Conservation (phyloP, 2,797 vertebrate species). For the Phrynocephalus vlangalii region DNA sequence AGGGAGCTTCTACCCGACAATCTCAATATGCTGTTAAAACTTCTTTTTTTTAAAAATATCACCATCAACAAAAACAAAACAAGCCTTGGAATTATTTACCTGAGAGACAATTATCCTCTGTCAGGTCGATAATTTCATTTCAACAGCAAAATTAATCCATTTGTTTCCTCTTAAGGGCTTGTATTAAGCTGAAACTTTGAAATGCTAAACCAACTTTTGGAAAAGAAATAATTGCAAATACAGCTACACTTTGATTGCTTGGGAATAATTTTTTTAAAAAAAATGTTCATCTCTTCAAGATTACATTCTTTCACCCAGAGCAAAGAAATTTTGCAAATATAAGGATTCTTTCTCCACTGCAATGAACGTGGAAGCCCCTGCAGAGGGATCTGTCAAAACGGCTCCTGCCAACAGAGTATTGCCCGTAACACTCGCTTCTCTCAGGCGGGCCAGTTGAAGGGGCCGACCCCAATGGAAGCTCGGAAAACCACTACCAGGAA, state of each 20-base stretch:
- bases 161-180: conserved; percentile 37
- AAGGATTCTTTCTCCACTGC: not conserved
- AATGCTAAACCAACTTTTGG: conserved; percentile 28
- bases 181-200: conserved; percentile 25
- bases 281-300: conserved; percentile 7
- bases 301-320: conserved; percentile 27
- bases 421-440: too few species aligned
- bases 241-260: conserved; percentile 2
- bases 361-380: not conserved
- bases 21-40: not conserved
- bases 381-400: not conserved
- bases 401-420: too few species aligned
- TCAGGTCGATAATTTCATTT: conserved; percentile 32
- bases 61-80: not conserved
- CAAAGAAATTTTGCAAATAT: conserved; percentile 3
- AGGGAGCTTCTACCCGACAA: not conserved
- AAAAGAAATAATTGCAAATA: conserved; percentile 9
- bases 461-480: too few species aligned
- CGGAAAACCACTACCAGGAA: too few species aligned
- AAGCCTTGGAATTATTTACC: conserved; percentile 29
- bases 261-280: conserved; percentile 19
- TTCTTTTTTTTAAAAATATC: not conserved
- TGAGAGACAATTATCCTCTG: conserved; percentile 30
- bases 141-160: conserved; percentile 24
- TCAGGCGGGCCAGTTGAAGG: too few species aligned